phyloP scores from a whole-genome alignment of 2,113 vertebrate species.

The Leuciscus idus region DNA sequence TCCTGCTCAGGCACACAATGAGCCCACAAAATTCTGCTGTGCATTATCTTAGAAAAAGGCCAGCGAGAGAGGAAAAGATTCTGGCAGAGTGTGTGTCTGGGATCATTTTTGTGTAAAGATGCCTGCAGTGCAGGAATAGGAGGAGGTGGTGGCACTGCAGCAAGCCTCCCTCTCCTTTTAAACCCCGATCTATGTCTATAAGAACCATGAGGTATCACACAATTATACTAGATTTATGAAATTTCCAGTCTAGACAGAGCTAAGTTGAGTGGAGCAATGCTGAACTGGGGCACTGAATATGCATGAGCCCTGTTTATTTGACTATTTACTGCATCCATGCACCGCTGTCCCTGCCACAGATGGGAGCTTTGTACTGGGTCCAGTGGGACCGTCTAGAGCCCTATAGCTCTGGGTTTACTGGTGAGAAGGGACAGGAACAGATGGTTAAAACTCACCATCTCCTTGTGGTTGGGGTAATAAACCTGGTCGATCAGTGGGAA shows the following conservation, averaged over 20 bases:
- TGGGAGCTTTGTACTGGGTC: neutral
- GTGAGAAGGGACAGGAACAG: slow-evolving; percentile 30
- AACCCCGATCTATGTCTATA: neutral
- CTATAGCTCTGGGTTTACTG: slow-evolving; percentile 1
- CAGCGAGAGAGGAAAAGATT: slow-evolving; percentile 1
- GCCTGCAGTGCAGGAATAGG: slow-evolving; percentile 15
- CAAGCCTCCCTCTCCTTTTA: neutral
- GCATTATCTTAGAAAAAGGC: slow-evolving; percentile 18
- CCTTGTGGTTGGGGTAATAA: slow-evolving; percentile 91
- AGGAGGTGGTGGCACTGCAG: slow-evolving; percentile 35
- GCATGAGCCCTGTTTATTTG: neutral
- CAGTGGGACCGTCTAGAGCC: neutral
- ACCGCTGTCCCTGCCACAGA: slow-evolving; percentile 13
- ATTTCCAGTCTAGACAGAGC: slow-evolving; percentile 2
- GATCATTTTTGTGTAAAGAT: slow-evolving; percentile 33
- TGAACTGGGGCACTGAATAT: slow-evolving; percentile 18
- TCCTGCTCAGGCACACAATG: neutral
- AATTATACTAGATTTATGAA: neutral
- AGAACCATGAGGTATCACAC: neutral
- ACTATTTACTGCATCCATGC: slow-evolving; percentile 8
- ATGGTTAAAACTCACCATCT: slow-evolving; percentile 83
- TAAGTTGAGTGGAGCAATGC: neutral
- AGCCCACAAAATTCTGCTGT: neutral
- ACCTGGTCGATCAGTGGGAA: slow-evolving; percentile 92
- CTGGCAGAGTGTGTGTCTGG: slow-evolving; percentile 15